phyloP scores from a whole-genome alignment of 2,888 invertebrate species.

The Megaustenia siamemsis region DNA sequence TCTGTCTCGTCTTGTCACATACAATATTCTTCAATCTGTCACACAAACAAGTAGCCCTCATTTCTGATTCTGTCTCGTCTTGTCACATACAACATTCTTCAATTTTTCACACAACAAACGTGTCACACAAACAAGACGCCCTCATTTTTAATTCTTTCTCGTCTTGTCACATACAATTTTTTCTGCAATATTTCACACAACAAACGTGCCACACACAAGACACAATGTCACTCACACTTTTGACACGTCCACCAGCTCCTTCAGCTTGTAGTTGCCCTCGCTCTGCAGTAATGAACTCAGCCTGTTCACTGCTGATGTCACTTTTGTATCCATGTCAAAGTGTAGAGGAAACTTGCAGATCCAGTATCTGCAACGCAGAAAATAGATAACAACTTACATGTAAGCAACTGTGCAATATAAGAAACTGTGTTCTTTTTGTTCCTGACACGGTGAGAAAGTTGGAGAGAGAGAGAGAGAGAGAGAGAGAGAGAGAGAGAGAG shows the following conservation, averaged over 20 bases:
- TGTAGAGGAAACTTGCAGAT: slow-evolving; percentile 82
- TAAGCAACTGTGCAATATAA: not conserved
- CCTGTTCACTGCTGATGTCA: slow-evolving; percentile 79
- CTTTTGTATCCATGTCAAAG: slow-evolving; percentile 82
- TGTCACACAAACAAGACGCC: too few species aligned
- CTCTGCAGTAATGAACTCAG: slow-evolving; percentile 79
- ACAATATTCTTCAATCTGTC: too few species aligned
- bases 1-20: too few species aligned
- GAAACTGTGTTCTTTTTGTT: not conserved
- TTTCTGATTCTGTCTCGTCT: too few species aligned
- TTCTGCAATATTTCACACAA: too few species aligned
- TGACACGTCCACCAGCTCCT: slow-evolving; percentile 81
- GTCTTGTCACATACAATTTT: too few species aligned
- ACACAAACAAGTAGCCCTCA: too few species aligned
- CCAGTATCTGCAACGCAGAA: slow-evolving; percentile 80
- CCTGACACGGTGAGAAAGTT: slow-evolving; percentile 32
- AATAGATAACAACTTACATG: not conserved
- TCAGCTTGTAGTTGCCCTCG: slow-evolving; percentile 76
- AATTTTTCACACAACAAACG: too few species aligned
- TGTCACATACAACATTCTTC: too few species aligned
- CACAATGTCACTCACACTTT: slow-evolving; percentile 79
- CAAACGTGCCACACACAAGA: too few species aligned
- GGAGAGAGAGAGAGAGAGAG: slow-evolving; percentile 46
- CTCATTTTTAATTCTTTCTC: too few species aligned
- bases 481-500: slow-evolving; percentile 29